Evolutionary conservation across 2,113 vertebrate species (phyloP).

Genomic region (Leptobrachium ailaonicum): DNA sequence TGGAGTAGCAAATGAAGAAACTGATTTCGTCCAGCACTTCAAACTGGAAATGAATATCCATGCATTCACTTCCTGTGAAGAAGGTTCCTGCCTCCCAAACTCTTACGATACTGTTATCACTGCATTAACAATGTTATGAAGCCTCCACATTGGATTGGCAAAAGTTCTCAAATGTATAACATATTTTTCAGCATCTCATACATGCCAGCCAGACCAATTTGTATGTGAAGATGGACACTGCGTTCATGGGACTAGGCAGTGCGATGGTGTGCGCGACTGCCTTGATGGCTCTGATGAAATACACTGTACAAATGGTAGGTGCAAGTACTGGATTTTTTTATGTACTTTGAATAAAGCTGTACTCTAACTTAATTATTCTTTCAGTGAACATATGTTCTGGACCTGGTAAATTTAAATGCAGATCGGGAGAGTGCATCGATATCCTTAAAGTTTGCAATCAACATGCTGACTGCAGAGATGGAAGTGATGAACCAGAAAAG

Average conservation of each 20-base stretch:
- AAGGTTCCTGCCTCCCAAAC: not conserved
- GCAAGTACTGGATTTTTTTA: slow-evolving; percentile 16
- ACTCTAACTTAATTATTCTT: slow-evolving; percentile 27
- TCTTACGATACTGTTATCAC: not conserved
- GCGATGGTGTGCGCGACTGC: slow-evolving; percentile 89
- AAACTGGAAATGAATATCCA: too few relatives aligned
- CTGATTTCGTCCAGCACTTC: too few relatives aligned
- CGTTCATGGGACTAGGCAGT: slow-evolving; percentile 85
- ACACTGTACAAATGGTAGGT: slow-evolving; percentile 84
- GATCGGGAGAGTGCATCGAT: slow-evolving; percentile 93
- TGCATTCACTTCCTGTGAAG: not conserved
- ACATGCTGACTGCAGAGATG: slow-evolving; percentile 88
- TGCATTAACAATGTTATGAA: too few relatives aligned
- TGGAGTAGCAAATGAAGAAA: too few relatives aligned
- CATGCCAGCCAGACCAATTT: slow-evolving; percentile 90
- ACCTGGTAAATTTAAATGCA: slow-evolving; percentile 92
- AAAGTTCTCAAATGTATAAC: too few relatives aligned
- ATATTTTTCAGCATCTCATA: slow-evolving; percentile 76
- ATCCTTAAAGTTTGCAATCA: slow-evolving; percentile 91
- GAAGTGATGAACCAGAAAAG: slow-evolving; percentile 95
- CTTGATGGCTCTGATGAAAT: slow-evolving; percentile 88
- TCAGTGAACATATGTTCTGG: slow-evolving; percentile 88
- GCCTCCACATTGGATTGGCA: too few relatives aligned
- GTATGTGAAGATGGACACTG: slow-evolving; percentile 91
- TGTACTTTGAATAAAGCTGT: not conserved